Evolutionary conservation across 1,140 invertebrate genomes (phyloP), one percentile per base, ranked within the genome.

Genomic region (Formica selysi): DNA sequence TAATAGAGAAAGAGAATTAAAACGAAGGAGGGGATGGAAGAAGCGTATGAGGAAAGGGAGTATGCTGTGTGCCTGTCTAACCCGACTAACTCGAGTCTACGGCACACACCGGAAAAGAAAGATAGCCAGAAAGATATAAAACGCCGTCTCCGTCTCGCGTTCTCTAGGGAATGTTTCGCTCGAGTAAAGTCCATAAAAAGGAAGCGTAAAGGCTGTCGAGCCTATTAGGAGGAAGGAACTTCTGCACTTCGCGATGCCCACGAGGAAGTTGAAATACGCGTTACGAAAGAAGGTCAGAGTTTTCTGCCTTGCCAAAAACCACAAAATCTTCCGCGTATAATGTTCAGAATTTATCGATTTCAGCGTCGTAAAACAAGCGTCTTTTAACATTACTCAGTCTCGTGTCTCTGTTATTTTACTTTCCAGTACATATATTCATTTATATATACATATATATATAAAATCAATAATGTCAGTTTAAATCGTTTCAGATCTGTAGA

Each of bases 181-280:
- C 38, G 89, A 86, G 81, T 90, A 90, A 88, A 90, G 89, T 90
- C 86, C 68, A 44, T 68, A 84, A 86, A 86, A 73, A 70, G 54
- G 74, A 81, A 64, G 68, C 51, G 74, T 76, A 89, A 86, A 89
- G 70, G 67, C 64, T 70, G 76, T 48, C 87, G 84, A 70, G 54
- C 78, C 87, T 89, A 89, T 89, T 89, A 89, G 73, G 44, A 71
- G 22, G 68, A 44, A 74, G 64, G 51, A 76, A 80, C 83, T 70
- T 86, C 57, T 48, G 67, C 54, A 44, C 51, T 81, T 81, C 16
- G 79, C 22, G 51, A 16, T 41, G 29, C 26, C 22, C 51, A 48
- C 13, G 13, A 67, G 29, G 64, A 68, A 19, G 19, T 78, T 65
- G 29, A 51, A 16, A 32, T 80, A 26, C 22, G 22, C 64, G 44